These are phyloP conservation scores for Cryptotis parvus DNA, from an alignment of 2,113 vertebrate species.

Conservation along the genomic window DNA sequence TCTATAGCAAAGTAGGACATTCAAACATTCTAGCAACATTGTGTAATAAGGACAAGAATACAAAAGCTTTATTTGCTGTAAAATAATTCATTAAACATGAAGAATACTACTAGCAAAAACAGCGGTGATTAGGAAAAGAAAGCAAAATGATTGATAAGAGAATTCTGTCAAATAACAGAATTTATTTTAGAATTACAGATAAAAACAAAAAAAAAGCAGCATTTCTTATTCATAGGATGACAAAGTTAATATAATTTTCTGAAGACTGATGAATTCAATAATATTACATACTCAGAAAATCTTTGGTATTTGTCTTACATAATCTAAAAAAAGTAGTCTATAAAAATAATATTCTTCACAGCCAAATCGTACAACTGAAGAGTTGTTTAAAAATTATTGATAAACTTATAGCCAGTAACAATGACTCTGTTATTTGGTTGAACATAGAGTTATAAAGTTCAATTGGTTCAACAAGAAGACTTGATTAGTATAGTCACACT, in stretches of 20 bases:
- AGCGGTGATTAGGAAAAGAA: constrained; percentile 8
- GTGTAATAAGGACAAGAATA: neutral
- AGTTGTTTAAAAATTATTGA: constrained; percentile 30
- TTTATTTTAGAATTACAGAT: constrained; percentile 29
- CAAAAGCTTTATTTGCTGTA: constrained; percentile 6
- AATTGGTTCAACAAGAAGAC: neutral
- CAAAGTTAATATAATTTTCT: constrained; percentile 50
- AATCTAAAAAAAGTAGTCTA: constrained; percentile 33
- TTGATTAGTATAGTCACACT: neutral
- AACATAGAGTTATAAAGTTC: neutral
- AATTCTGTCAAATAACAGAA: constrained; percentile 37
- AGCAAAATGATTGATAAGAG: constrained; percentile 45
- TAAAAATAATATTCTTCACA: constrained; percentile 44
- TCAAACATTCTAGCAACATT: neutral
- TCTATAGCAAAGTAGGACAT: neutral
- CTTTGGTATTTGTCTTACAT: neutral
- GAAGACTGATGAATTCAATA: constrained; percentile 28
- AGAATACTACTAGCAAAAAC: constrained; percentile 15
- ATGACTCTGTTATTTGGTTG: constrained; percentile 2
- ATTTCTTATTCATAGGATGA: constrained; percentile 54
- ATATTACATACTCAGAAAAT: neutral
- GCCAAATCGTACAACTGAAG: constrained; percentile 12
- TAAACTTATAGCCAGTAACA: constrained; percentile 12
- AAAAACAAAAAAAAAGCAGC: constrained; percentile 50
- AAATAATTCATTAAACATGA: constrained; percentile 32